Base-by-base conservation (phyloP, 1,140 invertebrate genomes). In the Carcinoscorpius rotundicauda region DNA sequence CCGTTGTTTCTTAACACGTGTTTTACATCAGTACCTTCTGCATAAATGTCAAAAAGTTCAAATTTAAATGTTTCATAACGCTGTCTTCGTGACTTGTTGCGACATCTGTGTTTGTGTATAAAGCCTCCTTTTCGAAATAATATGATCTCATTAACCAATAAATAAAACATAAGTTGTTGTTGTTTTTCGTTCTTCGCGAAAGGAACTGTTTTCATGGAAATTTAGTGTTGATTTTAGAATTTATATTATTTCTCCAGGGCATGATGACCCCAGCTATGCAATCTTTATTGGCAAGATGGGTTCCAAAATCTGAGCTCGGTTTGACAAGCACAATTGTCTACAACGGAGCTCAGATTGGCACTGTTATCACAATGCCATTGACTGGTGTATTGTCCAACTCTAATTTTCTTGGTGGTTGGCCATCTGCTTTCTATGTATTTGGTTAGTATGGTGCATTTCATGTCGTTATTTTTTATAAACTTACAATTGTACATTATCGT, bases 351-450 rank as follows among this genome's bases (percentile, higher is more conserved):
- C 74, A 71, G 65, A 73, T 76, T 71, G 74, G 74, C 6, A 74
- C 73, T 9, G 69, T 75, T 1, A 53, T 75, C 6, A 68, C 69
- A 6, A 57, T 73, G 60, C 66, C 71, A 49, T 8, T 73, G 4
- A 68, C 71, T 4, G 75, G 75, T 4, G 52, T 69, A 6, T 58
- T 75, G 55, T 80, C 81, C 55, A 64, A 69, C 6, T 83, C 86
- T 69, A 60, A 62, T 6, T 68, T 72, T 60, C 56, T 71, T n/a
- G 72, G 71, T 3, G 87, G 87, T 49, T 90, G 87, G 87, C 81
- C 81, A 52, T 82, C 82, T 72, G 84, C 85, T 3, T 89, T 86
- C 74, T 88, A 88, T 67, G 77, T 85, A 10, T 84, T 85, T 8
- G 87, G 83, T 65, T 48, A 4, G 6, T 65, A 9, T 50, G n/a